Base-by-base conservation (phyloP, 2,888 invertebrate species). In the Endotricha flammealis region DNA sequence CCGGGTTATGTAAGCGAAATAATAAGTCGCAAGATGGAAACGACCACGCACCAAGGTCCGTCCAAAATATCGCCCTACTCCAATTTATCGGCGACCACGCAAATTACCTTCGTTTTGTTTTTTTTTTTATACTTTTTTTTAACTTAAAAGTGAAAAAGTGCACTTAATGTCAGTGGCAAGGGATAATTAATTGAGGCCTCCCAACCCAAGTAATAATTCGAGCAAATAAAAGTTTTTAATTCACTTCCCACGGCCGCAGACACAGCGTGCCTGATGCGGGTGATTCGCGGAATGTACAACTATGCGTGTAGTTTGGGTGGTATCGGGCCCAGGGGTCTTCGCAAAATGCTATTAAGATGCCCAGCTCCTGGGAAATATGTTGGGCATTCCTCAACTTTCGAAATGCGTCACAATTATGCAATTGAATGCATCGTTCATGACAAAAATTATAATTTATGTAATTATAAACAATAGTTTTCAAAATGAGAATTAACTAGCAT, bases 131-230 rank as follows among this genome's bases (percentile, higher is more conserved):
- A 58, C 53, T 56, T 57, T 61, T 56, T 60, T 68, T 65, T 63
- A 11, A 25, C 48, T 56, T 59, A 65, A 75, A 72, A 66, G 62
- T 64, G 57, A 62, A 72, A 65, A 71, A 44, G 45, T 42, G 48
- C 57, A 58, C 48, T 72, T 69, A 72, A 72, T 64, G 74, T 68
- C 70, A 61, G 60, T 55, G 47, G 56, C 40, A 43, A 45, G 42
- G 42, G 41, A 58, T 69, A 73, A 79, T 74, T 75, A 75, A 78
- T 76, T 64, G 61, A 61, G 68, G 61, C 68, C 75, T 61, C 69
- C 35, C n/a, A n/a, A n/a, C n/a, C 69, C 68, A 64, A 57, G 69
- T 61, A 53, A 67, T 66, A 71, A 72, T 69, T 68, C 57, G 63
- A 46, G 48, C 61, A 67, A 72, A 68, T 64, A 63, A 67, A 50